These are phyloP conservation scores for Tolmerus cingulatus DNA, from an alignment of 2,888 invertebrate genomes.

Conservation along the genomic window DNA sequence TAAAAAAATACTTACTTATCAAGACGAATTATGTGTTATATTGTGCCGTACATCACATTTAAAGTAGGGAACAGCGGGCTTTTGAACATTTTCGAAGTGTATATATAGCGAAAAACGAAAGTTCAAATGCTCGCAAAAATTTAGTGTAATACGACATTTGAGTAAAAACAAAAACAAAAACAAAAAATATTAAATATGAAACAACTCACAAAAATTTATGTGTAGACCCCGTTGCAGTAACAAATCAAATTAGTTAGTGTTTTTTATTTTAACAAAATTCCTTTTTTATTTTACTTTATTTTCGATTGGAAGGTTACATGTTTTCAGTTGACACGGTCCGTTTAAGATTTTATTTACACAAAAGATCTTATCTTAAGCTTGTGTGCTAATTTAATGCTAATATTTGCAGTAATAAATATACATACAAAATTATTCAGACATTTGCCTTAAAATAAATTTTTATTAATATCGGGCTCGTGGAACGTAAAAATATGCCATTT, in stretches of 20 bases:
- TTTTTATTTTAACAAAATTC: neutral
- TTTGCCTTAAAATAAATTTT: neutral
- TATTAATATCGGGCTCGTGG: neutral
- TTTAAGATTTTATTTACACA: neutral
- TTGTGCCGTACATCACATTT: neutral
- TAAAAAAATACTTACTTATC: neutral
- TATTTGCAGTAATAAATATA: neutral
- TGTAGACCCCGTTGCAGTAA: constrained; percentile 33
- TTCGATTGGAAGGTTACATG: neutral
- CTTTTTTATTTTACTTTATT: neutral
- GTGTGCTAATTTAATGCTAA: neutral
- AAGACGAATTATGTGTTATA: constrained; percentile 1
- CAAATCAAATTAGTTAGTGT: constrained; percentile 12
- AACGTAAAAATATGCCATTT: neutral
- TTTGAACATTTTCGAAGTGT: neutral
- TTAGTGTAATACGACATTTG: neutral
- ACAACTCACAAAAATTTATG: constrained; percentile 11
- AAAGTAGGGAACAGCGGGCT: neutral
- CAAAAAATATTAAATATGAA: neutral
- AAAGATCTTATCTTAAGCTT: neutral
- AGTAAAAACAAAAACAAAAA: neutral
- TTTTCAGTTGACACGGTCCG: neutral
- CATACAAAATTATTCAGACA: too few relatives aligned
- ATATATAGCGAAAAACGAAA: neutral
- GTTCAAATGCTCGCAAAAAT: neutral